Conservation (phyloP, 2,888 invertebrate species). For the Cecidostiba fungosa region DNA sequence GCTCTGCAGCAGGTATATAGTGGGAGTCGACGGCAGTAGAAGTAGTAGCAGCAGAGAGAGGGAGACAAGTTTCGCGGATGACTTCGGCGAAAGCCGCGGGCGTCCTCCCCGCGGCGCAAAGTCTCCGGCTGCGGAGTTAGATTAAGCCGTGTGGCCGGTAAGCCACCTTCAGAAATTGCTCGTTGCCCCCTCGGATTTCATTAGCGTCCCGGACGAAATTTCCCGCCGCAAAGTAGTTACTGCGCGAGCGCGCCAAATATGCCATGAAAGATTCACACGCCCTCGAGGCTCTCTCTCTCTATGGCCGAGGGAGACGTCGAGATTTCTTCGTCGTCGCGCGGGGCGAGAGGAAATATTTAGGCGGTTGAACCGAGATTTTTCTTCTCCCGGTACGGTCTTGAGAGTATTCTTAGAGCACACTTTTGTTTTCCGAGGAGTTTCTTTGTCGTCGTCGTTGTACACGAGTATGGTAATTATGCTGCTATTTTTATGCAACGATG, state of each 20-base stretch:
- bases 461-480: background rate
- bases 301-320: conserved; percentile 4
- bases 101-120: conserved; percentile 70
- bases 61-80: conserved; percentile 75
- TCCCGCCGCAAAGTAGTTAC: conserved; percentile 72
- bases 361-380: background rate
- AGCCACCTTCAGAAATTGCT: conserved; percentile 78
- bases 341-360: conserved; percentile 1
- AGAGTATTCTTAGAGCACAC: background rate
- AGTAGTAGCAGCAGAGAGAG: conserved; percentile 48
- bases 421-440: background rate
- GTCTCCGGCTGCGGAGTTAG: conserved; percentile 75
- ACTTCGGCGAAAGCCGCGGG: conserved; percentile 72
- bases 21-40: background rate
- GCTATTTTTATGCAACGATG: no score
- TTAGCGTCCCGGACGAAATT: conserved; percentile 75
- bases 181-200: conserved; percentile 77
- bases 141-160: conserved; percentile 76
- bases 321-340: conserved; percentile 8
- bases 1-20: conserved; percentile 69
- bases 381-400: background rate
- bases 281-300: background rate
- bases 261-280: conserved; percentile 63
- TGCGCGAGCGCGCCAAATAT: conserved; percentile 54
- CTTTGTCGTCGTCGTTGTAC: no score